Conservation (phyloP, 2,113 vertebrate species). For the Dasyornis broadbenti region DNA sequence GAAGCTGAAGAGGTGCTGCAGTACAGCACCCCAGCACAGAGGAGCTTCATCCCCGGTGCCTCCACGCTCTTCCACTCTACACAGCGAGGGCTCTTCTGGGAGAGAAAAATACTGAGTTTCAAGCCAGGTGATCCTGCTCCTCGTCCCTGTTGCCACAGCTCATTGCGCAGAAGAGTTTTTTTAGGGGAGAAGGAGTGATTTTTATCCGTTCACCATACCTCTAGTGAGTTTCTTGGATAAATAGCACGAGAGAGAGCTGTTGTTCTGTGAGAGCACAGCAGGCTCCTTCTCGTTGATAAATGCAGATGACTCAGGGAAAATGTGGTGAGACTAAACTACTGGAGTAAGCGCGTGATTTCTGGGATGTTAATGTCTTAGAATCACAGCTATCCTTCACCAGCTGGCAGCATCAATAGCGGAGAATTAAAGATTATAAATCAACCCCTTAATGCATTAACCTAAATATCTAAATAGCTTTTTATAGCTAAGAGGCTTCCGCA, state of each 20-base stretch:
- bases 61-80: neutral
- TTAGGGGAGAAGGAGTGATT: neutral
- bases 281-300: neutral
- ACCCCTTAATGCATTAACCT: neutral
- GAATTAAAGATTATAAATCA: neutral
- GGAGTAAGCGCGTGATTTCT: neutral
- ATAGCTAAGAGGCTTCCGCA: neutral
- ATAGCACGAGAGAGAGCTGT: neutral
- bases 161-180: neutral
- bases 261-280: neutral
- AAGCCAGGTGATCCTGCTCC: neutral
- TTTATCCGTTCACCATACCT: neutral
- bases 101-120: neutral
- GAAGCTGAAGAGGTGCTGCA: neutral
- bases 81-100: neutral
- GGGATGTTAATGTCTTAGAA: neutral
- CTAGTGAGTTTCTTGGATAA: neutral
- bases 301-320: neutral
- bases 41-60: neutral
- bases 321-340: neutral
- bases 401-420: neutral
- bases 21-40: neutral
- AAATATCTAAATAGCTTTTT: neutral
- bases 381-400: neutral
- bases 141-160: neutral